phyloP scores from a whole-genome alignment of 2,888 invertebrate genomes.

The Tenthredo livida region DNA sequence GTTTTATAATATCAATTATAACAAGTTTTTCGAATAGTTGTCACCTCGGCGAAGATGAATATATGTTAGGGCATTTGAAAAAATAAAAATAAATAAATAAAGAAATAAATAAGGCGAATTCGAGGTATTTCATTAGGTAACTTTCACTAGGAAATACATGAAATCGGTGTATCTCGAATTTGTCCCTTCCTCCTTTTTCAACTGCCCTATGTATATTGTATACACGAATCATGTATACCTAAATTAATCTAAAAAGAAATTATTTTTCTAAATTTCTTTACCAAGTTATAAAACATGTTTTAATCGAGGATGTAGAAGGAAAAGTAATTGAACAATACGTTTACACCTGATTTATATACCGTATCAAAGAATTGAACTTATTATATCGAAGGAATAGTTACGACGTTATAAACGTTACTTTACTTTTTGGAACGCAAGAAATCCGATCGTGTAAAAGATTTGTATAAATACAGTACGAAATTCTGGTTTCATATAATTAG shows the following conservation, averaged over 20 bases:
- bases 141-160: not conserved
- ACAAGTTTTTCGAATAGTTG: conserved; percentile 6
- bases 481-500: not conserved
- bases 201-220: not conserved
- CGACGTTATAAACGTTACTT: not conserved
- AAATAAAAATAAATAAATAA: not conserved
- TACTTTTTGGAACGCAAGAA: no score
- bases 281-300: not conserved
- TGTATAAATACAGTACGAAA: no score
- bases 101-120: not conserved
- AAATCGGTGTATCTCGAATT: not conserved
- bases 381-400: not conserved
- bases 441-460: no score
- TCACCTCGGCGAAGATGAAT: not conserved
- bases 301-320: not conserved
- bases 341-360: not conserved
- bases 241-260: not conserved
- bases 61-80: not conserved
- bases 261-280: conserved; percentile 26
- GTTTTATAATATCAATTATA: conserved; percentile 29
- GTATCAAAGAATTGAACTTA: not conserved
- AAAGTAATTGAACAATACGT: not conserved
- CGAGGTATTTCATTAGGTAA: not conserved
- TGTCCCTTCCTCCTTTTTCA: not conserved
- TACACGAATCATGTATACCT: not conserved